Evolutionary conservation across 2,113 vertebrate species (phyloP), one percentile per base, ranked within the genome.

Genomic region (Electrona antarctica): DNA sequence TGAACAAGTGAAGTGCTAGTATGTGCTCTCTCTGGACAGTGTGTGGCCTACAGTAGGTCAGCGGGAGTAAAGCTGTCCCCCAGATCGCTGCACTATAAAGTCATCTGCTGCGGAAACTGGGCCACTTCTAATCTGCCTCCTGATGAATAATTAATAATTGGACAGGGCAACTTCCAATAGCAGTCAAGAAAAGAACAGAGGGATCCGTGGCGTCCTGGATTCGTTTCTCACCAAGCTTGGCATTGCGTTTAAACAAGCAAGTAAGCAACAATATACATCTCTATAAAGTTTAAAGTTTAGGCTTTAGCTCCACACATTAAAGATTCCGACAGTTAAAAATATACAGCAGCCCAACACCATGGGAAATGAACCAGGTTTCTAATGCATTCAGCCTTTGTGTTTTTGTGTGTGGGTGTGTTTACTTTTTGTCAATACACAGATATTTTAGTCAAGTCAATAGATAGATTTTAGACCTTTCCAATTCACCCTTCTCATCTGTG

Each of bases 131-230:
- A 93, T 91, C 87, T 81, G 89, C 84, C 90, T 90, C 75, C 33
- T 76, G 85, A 92, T 94, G 89, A 93, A 94, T 93, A 91, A 94
- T 93, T 93, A 92, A 94, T 93, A 91, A 92, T 89, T 91, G 90
- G 90, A 92, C 79, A 80, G 85, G 85, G 87, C 81, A 88, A 89
- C 85, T 89, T 93, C 86, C 78, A 72, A 90, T 90, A 71, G 74
- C 80, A 71, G 88, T 89, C 90, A 88, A 90, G 83, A 88, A 88
- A 90, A 91, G 90, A 91, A 91, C 74, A 87, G 78, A 82, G 70
- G 72, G 77, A 66, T 87, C 67, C 75, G 69, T 60, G 68, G 69
- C 62, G 68, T 67, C 69, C 60, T 85, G 84, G 91, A 77, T 85
- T 79, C 84, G 78, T 80, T 64, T 74, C 71, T 73, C 70, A 66